Evolutionary conservation across 1,140 invertebrate species (phyloP).

Genomic region (Drosophila miranda): DNA sequence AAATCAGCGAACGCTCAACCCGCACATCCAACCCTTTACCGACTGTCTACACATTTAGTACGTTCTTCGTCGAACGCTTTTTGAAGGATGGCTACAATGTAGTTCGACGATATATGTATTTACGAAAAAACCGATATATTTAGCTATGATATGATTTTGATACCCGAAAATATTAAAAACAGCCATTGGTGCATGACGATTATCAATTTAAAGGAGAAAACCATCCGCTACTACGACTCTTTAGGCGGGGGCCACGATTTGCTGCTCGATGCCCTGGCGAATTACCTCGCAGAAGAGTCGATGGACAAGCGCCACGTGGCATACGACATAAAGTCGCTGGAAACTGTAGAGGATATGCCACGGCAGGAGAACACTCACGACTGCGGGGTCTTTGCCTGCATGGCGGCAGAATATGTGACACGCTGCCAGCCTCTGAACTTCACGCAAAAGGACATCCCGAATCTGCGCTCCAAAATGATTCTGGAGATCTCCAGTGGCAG

Average conservation of each 20-base stretch:
- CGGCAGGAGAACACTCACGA: constrained; percentile 97
- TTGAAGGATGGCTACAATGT: constrained; percentile 86
- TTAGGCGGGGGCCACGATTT: constrained; percentile 90
- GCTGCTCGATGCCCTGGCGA: constrained; percentile 87
- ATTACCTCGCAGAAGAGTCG: constrained; percentile 93
- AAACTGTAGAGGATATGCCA: constrained; percentile 88
- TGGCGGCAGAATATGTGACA: constrained; percentile 95
- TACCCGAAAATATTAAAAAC: constrained; percentile 95
- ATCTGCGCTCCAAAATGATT: constrained; percentile 94
- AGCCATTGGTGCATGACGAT: constrained; percentile 98
- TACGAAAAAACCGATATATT: constrained; percentile 88
- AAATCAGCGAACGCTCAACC: constrained; percentile 87
- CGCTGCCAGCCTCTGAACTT: constrained; percentile 90
- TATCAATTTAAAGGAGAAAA: constrained; percentile 90
- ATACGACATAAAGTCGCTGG: constrained; percentile 86
- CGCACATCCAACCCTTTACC: constrained; percentile 85
- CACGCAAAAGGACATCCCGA: constrained; percentile 94
- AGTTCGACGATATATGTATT: constrained; percentile 92
- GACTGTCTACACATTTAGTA: constrained; percentile 89
- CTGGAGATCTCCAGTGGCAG: constrained; percentile 90
- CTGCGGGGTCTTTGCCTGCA: constrained; percentile 98
- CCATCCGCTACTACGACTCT: constrained; percentile 95
- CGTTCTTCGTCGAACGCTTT: constrained; percentile 96
- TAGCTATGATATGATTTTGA: constrained; percentile 74
- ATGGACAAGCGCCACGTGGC: constrained; percentile 91